These are phyloP conservation scores for Pterophyllum scalare DNA, from an alignment of 2,113 vertebrate species.

Conservation along the genomic window DNA sequence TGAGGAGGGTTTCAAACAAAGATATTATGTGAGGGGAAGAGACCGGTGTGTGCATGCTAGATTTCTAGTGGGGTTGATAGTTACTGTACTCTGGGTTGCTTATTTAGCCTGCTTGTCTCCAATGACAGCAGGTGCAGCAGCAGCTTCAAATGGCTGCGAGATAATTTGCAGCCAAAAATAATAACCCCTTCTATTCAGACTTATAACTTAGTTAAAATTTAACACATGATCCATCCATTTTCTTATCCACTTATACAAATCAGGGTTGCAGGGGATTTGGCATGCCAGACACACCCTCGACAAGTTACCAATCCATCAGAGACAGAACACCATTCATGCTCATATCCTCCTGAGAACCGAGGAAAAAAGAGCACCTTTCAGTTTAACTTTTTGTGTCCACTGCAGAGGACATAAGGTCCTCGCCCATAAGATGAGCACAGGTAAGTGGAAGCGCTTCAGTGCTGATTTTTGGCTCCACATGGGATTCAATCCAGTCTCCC, in stretches of 20 bases:
- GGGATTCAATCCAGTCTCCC: background rate
- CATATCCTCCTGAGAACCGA: too few species aligned
- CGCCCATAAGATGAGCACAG: background rate
- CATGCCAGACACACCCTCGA: background rate
- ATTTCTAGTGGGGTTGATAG: background rate
- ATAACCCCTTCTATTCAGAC: background rate
- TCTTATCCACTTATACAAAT: background rate
- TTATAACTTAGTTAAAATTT: background rate
- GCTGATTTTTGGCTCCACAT: background rate
- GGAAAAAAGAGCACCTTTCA: too few species aligned
- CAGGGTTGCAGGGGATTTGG: background rate
- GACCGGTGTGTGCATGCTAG: background rate
- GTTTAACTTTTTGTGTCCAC: too few species aligned
- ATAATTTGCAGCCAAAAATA: background rate
- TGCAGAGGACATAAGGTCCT: too few species aligned
- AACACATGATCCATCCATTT: background rate
- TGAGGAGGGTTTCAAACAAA: background rate
- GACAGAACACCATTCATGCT: background rate
- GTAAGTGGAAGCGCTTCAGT: background rate
- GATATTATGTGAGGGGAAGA: background rate
- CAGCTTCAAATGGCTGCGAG: background rate
- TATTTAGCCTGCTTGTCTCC: background rate
- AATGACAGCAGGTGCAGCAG: background rate
- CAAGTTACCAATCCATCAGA: background rate
- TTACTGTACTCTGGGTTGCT: background rate